phyloP scores from a whole-genome alignment of 2,113 vertebrate species.

The Glaucomys volans region DNA sequence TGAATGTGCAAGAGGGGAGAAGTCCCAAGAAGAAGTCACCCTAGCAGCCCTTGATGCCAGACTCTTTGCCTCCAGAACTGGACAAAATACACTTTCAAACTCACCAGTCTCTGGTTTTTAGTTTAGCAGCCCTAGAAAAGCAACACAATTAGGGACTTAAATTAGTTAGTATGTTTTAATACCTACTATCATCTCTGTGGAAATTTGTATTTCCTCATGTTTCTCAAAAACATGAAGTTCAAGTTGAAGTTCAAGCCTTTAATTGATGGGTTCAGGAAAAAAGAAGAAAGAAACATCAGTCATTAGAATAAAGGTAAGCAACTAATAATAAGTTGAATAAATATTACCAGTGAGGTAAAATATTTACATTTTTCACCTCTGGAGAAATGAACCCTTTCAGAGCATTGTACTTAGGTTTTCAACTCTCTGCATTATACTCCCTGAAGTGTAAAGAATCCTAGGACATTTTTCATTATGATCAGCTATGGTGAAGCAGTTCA shows the following conservation, averaged over 20 bases:
- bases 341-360: neutral
- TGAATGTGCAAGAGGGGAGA: rapidly evolving
- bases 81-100: neutral
- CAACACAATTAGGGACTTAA: neutral
- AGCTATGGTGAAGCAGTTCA: neutral
- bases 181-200: neutral
- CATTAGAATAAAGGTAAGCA: neutral
- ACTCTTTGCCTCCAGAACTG: neutral
- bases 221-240: neutral
- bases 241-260: neutral
- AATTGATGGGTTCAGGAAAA: neutral
- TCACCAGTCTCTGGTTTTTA: neutral
- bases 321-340: neutral
- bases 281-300: neutral
- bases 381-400: neutral
- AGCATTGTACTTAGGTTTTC: neutral
- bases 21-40: neutral
- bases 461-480: neutral
- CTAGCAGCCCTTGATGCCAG: neutral
- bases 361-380: neutral
- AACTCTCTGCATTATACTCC: neutral
- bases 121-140: neutral
- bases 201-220: neutral
- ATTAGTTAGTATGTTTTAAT: neutral
- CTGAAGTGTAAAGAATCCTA: neutral